phyloP scores from a whole-genome alignment of 2,888 invertebrate species.

The Tetranychus piercei region DNA sequence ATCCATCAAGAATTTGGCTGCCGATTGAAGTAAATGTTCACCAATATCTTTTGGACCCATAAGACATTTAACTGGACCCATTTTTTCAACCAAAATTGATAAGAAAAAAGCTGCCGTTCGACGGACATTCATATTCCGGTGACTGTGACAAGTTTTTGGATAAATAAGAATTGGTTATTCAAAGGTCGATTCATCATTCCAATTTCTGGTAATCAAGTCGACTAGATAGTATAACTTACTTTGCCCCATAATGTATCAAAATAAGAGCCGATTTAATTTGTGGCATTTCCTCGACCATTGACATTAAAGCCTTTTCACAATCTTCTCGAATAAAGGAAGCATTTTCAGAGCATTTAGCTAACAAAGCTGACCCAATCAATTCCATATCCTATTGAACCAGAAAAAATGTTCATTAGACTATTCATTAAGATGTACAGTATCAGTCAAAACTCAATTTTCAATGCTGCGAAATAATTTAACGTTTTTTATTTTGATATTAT shows the following conservation, averaged over 20 bases:
- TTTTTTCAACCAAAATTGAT: constrained; percentile 48
- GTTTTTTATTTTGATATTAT: not conserved
- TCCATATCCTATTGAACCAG: constrained; percentile 50
- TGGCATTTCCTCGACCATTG: constrained; percentile 57
- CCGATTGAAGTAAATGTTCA: constrained; percentile 56
- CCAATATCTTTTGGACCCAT: constrained; percentile 55
- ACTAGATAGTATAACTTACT: constrained; percentile 30
- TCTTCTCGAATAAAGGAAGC: constrained; percentile 80
- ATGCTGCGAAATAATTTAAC: not conserved
- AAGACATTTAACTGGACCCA: constrained; percentile 53
- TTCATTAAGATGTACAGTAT: not conserved
- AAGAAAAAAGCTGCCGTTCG: constrained; percentile 62
- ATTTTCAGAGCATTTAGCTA: constrained; percentile 77
- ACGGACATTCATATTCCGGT: constrained; percentile 71
- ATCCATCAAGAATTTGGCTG: constrained; percentile 64
- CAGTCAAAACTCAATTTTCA: not conserved
- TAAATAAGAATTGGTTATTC: not conserved
- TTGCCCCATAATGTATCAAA: constrained; percentile 33
- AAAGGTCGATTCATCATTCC: not conserved
- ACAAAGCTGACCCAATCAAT: constrained; percentile 55
- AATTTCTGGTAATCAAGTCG: not conserved
- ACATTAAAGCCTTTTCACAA: constrained; percentile 58
- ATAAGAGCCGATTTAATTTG: constrained; percentile 36
- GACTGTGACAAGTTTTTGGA: constrained; percentile 34
- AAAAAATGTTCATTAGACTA: not conserved